phyloP scores from a whole-genome alignment of 2,113 vertebrate genomes.

The Poicephalus meyeri region DNA sequence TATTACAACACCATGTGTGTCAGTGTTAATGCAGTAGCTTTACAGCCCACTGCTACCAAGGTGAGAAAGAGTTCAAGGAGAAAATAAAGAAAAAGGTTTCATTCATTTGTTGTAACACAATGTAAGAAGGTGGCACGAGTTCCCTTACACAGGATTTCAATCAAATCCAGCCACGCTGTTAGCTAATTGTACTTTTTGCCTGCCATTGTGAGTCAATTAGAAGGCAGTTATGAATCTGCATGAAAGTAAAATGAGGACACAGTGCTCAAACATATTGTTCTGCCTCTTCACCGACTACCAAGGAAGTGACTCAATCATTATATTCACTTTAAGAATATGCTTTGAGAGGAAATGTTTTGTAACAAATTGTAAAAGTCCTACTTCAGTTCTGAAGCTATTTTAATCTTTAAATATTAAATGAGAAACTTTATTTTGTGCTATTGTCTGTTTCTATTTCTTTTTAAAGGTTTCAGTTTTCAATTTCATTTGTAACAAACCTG shows the following conservation, averaged over 20 bases:
- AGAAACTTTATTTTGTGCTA: conserved; percentile 1
- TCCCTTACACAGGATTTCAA: not conserved
- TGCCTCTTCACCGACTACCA: conserved; percentile 24
- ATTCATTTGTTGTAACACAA: not conserved
- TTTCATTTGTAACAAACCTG: conserved; percentile 4
- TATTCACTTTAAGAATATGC: not conserved
- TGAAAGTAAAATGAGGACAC: conserved; percentile 32
- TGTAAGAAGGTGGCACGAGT: not conserved
- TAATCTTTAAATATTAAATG: not conserved
- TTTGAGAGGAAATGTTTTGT: conserved; percentile 28
- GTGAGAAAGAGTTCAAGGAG: conserved; percentile 30
- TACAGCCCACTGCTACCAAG: not conserved
- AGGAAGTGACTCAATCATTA: conserved; percentile 43
- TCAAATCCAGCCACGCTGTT: not conserved
- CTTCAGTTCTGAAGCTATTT: not conserved
- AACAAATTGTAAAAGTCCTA: not conserved
- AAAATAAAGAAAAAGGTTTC: not conserved
- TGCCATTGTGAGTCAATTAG: conserved; percentile 31
- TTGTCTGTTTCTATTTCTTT: conserved; percentile 48
- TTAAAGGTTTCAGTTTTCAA: conserved; percentile 15
- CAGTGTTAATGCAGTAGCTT: not conserved
- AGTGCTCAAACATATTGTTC: not conserved
- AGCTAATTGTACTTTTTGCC: conserved; percentile 13
- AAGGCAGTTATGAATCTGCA: conserved; percentile 37
- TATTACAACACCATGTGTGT: not conserved